These are phyloP conservation scores for Danio tinwini DNA, from an alignment of 2,797 vertebrate genomes.

Conservation along the genomic window DNA sequence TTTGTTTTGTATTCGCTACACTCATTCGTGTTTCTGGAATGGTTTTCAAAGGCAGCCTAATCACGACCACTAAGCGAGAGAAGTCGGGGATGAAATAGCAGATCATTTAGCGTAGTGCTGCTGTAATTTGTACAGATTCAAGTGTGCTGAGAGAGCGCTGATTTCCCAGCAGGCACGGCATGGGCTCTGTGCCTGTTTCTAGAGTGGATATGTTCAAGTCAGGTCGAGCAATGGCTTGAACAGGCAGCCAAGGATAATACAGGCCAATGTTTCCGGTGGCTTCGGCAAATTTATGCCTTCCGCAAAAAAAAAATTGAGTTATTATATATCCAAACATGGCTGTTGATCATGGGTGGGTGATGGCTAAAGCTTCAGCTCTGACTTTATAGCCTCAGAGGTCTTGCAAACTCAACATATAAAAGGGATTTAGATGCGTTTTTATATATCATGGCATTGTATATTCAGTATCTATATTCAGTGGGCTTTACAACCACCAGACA, in stretches of 20 bases:
- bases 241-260: conserved; percentile 42
- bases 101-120: conserved; percentile 30
- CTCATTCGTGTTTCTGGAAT: not conserved
- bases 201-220: conserved; percentile 27
- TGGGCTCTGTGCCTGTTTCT: conserved; percentile 27
- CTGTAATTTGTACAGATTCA: conserved; percentile 37
- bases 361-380: conserved; percentile 9
- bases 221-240: conserved; percentile 13
- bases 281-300: conserved; percentile 42
- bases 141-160: conserved; percentile 4
- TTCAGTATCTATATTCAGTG: not conserved
- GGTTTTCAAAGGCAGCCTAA: conserved; percentile 24
- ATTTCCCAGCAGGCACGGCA: conserved; percentile 40
- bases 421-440: not conserved
- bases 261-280: conserved; percentile 19
- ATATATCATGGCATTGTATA: conserved; percentile 1
- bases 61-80: conserved; percentile 23
- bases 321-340: conserved; percentile 51
- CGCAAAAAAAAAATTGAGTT: conserved; percentile 45
- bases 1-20: conserved; percentile 14
- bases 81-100: conserved; percentile 43
- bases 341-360: conserved; percentile 44
- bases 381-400: conserved; percentile 2
- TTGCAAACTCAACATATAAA: not conserved
- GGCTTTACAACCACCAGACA: not conserved